Conservation (phyloP, 2,888 invertebrate species). For the Phytoseiulus persimilis region DNA sequence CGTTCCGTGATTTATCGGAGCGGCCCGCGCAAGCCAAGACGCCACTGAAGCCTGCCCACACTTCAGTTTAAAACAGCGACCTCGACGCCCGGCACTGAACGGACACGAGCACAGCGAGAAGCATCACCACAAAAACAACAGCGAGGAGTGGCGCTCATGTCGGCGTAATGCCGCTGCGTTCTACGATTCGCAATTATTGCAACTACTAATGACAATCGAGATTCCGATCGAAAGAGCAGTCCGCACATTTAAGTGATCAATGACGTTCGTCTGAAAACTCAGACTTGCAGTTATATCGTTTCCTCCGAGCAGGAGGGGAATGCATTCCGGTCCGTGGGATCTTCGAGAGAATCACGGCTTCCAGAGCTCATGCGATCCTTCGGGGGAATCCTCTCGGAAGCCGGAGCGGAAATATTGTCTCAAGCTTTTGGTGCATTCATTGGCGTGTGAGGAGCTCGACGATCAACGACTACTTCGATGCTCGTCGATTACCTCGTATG, state of each 20-base stretch:
- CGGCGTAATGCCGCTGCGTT: not conserved
- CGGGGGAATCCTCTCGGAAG: no score
- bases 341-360: no score
- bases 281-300: not conserved
- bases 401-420: no score
- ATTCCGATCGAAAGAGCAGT: not conserved
- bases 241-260: not conserved
- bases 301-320: no score
- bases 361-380: no score
- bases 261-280: not conserved
- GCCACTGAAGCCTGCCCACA: not conserved
- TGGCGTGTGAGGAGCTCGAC: no score
- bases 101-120: no score
- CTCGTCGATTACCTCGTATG: no score
- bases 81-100: not conserved
- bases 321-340: no score
- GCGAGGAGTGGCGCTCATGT: not conserved
- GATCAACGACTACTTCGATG: no score
- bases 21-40: not conserved
- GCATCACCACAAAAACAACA: not conserved
- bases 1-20: not conserved
- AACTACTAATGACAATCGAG: not conserved
- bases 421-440: no score
- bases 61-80: not conserved
- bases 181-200: not conserved